Conservation (phyloP, 2,113 vertebrate genomes). For the Poicephalus gulielmi region DNA sequence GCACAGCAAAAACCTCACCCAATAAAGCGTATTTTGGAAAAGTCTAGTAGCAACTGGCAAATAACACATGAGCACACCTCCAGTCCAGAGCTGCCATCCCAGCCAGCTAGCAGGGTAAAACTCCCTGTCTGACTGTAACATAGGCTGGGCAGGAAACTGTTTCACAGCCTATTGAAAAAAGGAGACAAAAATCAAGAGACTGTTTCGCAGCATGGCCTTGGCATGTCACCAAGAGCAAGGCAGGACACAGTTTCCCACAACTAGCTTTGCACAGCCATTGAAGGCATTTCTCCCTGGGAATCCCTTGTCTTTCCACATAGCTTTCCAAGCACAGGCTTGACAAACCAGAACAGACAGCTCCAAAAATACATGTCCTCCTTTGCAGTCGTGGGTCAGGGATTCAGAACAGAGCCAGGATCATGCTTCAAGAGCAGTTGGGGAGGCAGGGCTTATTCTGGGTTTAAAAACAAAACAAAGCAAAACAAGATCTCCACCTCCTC, state of each 20-base stretch:
- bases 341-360: conserved; percentile 43
- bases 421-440: neutral
- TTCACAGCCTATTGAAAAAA: neutral
- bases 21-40: neutral
- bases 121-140: neutral
- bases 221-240: neutral
- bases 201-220: neutral
- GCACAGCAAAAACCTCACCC: neutral
- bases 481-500: neutral
- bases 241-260: neutral
- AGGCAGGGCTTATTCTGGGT: neutral
- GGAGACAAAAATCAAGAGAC: neutral
- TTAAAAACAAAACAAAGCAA: neutral
- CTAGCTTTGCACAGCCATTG: neutral
- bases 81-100: neutral
- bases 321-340: neutral
- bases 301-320: neutral
- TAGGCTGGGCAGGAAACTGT: neutral
- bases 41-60: neutral
- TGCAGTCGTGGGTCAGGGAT: neutral
- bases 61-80: rapidly evolving
- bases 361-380: conserved; percentile 25
- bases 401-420: neutral
- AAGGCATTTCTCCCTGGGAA: conserved; percentile 4
- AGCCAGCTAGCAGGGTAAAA: neutral